These are phyloP conservation scores for Panagrolaimus sp. DNA, from an alignment of 1,140 invertebrate species.

Conservation along the genomic window DNA sequence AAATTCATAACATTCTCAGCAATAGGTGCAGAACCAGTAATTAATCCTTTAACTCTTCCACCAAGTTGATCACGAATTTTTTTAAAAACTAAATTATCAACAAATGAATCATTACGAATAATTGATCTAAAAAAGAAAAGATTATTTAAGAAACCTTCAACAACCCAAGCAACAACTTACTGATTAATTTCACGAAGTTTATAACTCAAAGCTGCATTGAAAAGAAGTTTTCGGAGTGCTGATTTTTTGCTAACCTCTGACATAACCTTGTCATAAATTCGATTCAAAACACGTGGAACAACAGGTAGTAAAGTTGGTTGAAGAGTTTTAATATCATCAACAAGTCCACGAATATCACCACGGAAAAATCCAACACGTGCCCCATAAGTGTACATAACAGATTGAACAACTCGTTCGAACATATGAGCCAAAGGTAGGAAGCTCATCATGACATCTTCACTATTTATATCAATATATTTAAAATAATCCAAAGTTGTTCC, in stretches of 20 bases:
- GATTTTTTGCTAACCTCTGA: constrained; percentile 53
- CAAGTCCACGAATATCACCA: constrained; percentile 80
- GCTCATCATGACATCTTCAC: constrained; percentile 55
- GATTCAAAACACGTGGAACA: constrained; percentile 84
- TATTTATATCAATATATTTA: constrained; percentile 24
- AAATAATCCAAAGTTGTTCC: constrained; percentile 64
- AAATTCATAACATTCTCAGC: constrained; percentile 89
- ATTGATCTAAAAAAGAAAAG: constrained; percentile 42
- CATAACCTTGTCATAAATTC: constrained; percentile 77
- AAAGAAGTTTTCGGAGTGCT: constrained; percentile 43
- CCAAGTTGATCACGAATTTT: constrained; percentile 68
- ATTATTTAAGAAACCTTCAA: background rate
- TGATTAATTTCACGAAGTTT: constrained; percentile 46
- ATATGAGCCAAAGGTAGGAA: constrained; percentile 94
- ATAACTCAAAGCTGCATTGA: constrained; percentile 46
- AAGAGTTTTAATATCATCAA: constrained; percentile 83
- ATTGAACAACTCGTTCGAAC: constrained; percentile 66
- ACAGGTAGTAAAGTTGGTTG: constrained; percentile 88
- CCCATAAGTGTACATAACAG: constrained; percentile 64
- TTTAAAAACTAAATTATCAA: constrained; percentile 55
- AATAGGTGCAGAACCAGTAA: constrained; percentile 87
- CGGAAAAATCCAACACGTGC: constrained; percentile 86
- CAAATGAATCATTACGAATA: constrained; percentile 49
- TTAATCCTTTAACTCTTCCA: constrained; percentile 79
- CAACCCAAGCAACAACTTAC: constrained; percentile 31